Evolutionary conservation across 2,113 vertebrate species (phyloP).

Genomic region (Psilopogon haemacephalus): DNA sequence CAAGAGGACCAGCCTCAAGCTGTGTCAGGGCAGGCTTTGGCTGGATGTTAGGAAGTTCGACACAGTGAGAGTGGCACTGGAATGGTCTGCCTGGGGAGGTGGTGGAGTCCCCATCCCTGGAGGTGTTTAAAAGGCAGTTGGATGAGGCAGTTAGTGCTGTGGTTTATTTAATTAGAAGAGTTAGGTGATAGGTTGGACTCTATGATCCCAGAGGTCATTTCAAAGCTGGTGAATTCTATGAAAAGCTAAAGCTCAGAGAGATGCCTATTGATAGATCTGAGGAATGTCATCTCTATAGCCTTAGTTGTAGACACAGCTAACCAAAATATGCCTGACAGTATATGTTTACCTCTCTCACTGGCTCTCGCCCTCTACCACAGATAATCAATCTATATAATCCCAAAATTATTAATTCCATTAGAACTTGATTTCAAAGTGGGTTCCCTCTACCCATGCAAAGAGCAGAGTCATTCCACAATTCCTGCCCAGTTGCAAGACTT

Average conservation of each 20-base stretch:
- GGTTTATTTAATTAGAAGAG: no score
- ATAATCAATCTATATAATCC: background rate
- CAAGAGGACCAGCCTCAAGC: no score
- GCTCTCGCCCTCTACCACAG: background rate
- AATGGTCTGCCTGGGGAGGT: no score
- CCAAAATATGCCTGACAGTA: background rate
- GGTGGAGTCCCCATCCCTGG: no score
- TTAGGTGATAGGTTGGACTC: no score
- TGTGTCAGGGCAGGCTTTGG: no score
- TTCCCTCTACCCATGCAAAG: background rate
- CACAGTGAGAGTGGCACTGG: no score
- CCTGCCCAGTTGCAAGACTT: background rate
- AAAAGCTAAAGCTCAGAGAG: background rate
- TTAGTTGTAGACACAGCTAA: background rate
- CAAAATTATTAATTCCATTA: background rate
- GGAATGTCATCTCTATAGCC: background rate
- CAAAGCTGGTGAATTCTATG: no score
- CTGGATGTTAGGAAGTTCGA: no score
- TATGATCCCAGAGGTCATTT: no score
- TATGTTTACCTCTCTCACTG: background rate
- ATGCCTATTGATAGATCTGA: background rate
- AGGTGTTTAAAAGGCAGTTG: no score
- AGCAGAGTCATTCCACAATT: background rate
- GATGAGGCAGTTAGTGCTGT: no score
- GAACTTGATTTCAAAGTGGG: accelerated